These are phyloP conservation scores for Epinephelus cyanopodus DNA, from an alignment of 2,113 vertebrate species.

Conservation along the genomic window DNA sequence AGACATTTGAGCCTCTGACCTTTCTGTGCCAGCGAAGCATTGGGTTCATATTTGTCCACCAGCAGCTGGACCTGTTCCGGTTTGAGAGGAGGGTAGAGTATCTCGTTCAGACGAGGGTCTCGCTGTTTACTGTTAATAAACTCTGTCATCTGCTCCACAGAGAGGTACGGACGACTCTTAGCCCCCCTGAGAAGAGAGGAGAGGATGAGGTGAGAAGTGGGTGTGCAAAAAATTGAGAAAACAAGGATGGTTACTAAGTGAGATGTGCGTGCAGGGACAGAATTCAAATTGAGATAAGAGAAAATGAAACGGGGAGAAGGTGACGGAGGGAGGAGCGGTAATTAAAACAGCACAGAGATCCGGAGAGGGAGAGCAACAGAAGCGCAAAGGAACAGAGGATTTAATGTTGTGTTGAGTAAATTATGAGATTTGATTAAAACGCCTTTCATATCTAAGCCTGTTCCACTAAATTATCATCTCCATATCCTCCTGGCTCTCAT, in stretches of 20 bases:
- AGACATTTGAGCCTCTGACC: conserved; percentile 85
- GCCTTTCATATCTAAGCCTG: conserved; percentile 54
- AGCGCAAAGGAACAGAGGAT: conserved; percentile 49
- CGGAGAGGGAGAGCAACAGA: conserved; percentile 18
- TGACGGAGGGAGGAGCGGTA: conserved; percentile 35
- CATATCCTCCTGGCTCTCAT: conserved; percentile 49
- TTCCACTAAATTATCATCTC: conserved; percentile 46
- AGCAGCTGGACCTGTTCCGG: conserved; percentile 95
- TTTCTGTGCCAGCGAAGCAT: conserved; percentile 89
- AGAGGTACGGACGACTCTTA: conserved; percentile 93
- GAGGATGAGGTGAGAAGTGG: neutral
- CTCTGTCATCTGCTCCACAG: conserved; percentile 96
- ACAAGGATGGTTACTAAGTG: neutral
- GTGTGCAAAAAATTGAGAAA: neutral
- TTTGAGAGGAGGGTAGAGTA: conserved; percentile 96
- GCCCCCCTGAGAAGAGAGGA: conserved; percentile 86
- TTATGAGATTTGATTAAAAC: conserved; percentile 71
- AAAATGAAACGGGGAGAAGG: conserved; percentile 21
- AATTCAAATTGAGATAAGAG: neutral
- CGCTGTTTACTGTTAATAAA: conserved; percentile 96
- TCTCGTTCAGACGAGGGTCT: conserved; percentile 97
- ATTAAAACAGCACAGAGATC: conserved; percentile 36
- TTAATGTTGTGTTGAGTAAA: conserved; percentile 68
- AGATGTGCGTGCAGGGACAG: neutral
- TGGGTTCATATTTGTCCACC: conserved; percentile 97